A percentile compares a stretch with the other conserved stretches of the same genome.
These are phyloP conservation scores for Urocyon cinereoargenteus DNA, from an alignment of 2,797 vertebrate species.

Conservation along the genomic window DNA sequence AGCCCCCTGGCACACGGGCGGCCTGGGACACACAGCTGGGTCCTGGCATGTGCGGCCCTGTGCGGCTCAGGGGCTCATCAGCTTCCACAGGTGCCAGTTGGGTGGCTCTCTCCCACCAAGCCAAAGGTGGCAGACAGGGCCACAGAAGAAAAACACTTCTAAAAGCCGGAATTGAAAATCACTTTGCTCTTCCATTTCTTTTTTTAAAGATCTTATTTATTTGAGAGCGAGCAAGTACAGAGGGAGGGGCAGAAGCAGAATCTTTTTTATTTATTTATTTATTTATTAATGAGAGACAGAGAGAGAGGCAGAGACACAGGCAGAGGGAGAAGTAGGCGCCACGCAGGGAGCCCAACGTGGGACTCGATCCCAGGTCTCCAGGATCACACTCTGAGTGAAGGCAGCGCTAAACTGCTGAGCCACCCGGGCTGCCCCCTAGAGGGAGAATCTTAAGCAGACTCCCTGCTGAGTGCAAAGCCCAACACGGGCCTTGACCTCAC, in stretches of 20 bases:
- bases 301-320: no score
- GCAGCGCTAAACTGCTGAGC: no score
- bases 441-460: neutral
- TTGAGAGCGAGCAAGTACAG: neutral
- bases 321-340: no score
- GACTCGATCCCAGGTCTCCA: no score
- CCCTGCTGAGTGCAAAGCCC: neutral
- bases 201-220: neutral
- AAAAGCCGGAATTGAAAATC: neutral
- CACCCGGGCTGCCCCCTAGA: no score
- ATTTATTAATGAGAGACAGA: no score
- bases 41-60: rapidly evolving
- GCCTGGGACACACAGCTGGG: neutral
- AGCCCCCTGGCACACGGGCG: neutral
- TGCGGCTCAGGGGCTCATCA: rapidly evolving
- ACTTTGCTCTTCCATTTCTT: neutral
- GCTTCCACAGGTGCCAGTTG: neutral
- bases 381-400: no score
- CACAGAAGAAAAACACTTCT: neutral
- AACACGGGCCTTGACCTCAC: neutral
- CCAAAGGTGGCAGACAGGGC: neutral
- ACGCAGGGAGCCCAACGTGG: no score
- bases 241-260: neutral
- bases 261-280: no score
- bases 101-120: neutral